phyloP scores from a whole-genome alignment of 2,797 vertebrate species.

The Triplophysa yarkandensis region DNA sequence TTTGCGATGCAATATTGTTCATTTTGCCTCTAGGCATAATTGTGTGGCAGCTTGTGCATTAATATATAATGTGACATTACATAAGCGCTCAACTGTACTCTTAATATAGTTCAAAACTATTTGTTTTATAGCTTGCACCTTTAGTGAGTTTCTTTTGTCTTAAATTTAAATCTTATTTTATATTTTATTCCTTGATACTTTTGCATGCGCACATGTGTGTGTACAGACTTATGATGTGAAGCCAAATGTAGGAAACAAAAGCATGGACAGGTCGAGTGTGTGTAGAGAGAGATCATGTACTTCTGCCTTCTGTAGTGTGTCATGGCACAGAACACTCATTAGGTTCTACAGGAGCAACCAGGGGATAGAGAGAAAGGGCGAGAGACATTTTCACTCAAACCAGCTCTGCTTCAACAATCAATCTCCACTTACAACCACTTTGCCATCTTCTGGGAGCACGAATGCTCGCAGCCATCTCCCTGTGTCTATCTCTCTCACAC shows the following conservation, averaged over 20 bases:
- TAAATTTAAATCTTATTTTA: not conserved
- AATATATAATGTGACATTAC: not conserved
- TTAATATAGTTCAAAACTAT: not conserved
- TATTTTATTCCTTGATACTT: not conserved
- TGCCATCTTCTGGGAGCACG: constrained; percentile 21
- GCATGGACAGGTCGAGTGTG: constrained; percentile 3
- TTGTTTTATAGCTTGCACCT: not conserved
- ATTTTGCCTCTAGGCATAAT: not conserved
- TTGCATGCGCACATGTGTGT: not conserved
- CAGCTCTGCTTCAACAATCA: constrained; percentile 29
- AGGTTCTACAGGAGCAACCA: not conserved
- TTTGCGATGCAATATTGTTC: not conserved
- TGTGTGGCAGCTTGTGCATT: not conserved
- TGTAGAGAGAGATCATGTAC: not conserved
- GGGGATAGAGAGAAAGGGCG: not conserved
- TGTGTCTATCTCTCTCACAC: constrained; percentile 22
- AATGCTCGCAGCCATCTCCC: constrained; percentile 24
- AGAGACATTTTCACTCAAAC: constrained; percentile 27
- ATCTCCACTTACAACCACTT: constrained; percentile 44
- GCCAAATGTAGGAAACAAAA: not conserved
- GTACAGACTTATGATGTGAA: not conserved
- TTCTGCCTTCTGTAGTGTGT: not conserved
- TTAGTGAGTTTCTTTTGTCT: no score
- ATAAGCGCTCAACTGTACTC: not conserved
- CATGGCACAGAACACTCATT: not conserved